These are phyloP conservation scores for Passer montanus DNA, from an alignment of 2,113 vertebrate species.

Conservation along the genomic window DNA sequence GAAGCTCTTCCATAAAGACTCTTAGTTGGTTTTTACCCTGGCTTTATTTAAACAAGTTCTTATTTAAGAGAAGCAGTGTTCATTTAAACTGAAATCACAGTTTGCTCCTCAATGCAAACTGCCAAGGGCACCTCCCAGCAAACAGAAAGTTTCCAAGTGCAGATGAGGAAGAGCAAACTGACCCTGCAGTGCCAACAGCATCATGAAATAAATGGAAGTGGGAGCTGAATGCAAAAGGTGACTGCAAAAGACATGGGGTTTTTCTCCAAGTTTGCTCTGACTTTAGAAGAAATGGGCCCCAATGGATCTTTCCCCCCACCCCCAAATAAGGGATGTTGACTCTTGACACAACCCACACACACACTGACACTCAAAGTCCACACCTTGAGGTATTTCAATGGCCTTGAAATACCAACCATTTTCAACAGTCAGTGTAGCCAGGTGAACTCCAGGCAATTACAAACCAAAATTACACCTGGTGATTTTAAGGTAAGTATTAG, in stretches of 20 bases:
- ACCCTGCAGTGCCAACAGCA: neutral
- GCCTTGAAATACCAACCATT: neutral
- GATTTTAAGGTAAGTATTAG: neutral
- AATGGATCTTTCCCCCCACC: neutral
- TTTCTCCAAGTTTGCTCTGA: neutral
- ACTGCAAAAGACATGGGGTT: neutral
- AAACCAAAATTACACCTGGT: neutral
- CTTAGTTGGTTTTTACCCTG: neutral
- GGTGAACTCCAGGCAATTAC: neutral
- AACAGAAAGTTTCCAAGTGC: neutral
- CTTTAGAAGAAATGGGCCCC: neutral
- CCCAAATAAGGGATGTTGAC: neutral
- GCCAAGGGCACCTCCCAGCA: neutral
- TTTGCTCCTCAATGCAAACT: neutral
- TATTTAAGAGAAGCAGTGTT: neutral
- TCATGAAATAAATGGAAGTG: neutral
- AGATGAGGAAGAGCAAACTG: neutral
- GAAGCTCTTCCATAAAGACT: neutral
- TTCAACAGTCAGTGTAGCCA: neutral
- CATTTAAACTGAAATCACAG: neutral
- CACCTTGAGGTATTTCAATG: neutral
- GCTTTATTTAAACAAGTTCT: neutral
- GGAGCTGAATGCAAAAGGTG: neutral
- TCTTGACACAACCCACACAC: neutral
- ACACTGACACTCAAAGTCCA: neutral